These are phyloP conservation scores for Delichon dasypus DNA, from an alignment of 2,797 vertebrate genomes.

Conservation along the genomic window DNA sequence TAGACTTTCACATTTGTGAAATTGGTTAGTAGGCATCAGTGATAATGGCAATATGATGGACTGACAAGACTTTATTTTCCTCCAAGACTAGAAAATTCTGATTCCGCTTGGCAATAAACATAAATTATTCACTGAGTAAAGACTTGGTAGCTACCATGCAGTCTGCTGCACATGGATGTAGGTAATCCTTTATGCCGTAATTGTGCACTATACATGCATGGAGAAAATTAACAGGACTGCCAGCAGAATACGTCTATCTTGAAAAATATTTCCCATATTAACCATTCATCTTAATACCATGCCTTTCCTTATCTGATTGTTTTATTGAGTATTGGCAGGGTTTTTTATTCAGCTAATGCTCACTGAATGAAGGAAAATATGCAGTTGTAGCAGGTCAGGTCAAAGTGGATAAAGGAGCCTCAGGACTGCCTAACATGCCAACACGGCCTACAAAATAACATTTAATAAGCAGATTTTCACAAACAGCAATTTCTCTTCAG, in stretches of 20 bases:
- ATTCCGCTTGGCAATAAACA: constrained; percentile 25
- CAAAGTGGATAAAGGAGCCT: background rate
- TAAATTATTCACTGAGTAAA: constrained; percentile 59
- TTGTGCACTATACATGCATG: background rate
- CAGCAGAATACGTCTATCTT: constrained; percentile 50
- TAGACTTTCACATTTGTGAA: constrained; percentile 30
- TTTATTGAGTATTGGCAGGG: background rate
- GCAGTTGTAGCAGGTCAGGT: background rate
- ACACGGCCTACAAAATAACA: background rate
- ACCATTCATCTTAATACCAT: constrained; percentile 40
- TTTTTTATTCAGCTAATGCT: background rate
- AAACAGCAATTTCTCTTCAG: background rate
- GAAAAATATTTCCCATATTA: constrained; percentile 63
- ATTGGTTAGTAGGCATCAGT: constrained; percentile 42
- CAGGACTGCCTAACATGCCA: background rate
- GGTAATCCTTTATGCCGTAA: constrained; percentile 22
- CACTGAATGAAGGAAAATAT: background rate
- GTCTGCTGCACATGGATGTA: background rate
- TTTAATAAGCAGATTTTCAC: constrained; percentile 5
- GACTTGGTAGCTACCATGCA: constrained; percentile 33
- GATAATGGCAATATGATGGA: constrained; percentile 55
- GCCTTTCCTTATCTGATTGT: constrained; percentile 20
- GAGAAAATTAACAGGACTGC: constrained; percentile 37
- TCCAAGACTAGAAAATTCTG: constrained; percentile 44
- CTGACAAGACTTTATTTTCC: constrained; percentile 56